Evolutionary conservation across 2,113 vertebrate species (phyloP).

Genomic region (Butorides virescens): DNA sequence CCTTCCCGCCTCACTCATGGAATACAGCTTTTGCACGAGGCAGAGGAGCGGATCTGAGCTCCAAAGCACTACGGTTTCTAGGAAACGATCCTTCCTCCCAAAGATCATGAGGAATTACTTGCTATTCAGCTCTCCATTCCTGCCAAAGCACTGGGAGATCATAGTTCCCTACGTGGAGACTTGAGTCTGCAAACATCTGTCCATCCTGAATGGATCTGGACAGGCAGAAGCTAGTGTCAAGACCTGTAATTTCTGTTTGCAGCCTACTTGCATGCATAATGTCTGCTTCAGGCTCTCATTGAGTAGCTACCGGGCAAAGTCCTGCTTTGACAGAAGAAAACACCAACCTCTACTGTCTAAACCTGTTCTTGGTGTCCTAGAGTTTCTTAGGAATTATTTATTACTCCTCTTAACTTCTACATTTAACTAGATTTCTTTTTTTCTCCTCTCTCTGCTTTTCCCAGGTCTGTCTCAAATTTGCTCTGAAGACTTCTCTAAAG

Average conservation of each 20-base stretch:
- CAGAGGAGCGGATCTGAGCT: not conserved
- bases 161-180: not conserved
- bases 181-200: not conserved
- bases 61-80: not conserved
- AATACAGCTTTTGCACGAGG: not conserved
- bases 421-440: not conserved
- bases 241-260: not conserved
- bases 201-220: not conserved
- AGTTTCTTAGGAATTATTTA: not conserved
- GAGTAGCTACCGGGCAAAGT: not conserved
- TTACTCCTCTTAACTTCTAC: not conserved
- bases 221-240: not conserved
- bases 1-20: not conserved
- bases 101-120: not conserved
- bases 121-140: not conserved
- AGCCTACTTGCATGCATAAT: not conserved
- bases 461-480: slow-evolving; percentile 31
- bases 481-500: slow-evolving; percentile 37
- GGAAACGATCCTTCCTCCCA: not conserved
- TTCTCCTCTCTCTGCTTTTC: not conserved
- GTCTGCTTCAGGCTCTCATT: not conserved
- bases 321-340: not conserved
- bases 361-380: not conserved
- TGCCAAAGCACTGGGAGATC: not conserved
- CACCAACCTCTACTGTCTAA: not conserved